These are phyloP conservation scores for Onthophagus taurus DNA, from an alignment of 1,140 invertebrate species.

Conservation along the genomic window DNA sequence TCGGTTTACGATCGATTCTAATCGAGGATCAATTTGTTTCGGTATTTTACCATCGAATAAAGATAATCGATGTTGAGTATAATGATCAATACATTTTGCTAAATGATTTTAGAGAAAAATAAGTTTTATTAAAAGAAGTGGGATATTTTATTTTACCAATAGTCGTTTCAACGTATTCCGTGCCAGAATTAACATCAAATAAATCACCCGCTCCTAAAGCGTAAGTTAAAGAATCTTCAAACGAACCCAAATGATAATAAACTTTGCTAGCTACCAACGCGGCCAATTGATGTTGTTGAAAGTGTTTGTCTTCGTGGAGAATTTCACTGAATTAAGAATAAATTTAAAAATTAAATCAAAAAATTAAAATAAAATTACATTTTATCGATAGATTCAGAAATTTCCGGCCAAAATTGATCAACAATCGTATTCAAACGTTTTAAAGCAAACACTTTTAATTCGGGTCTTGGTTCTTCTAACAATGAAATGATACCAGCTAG, in stretches of 20 bases:
- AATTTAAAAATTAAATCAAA: conserved; percentile 8
- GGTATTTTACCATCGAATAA: conserved; percentile 51
- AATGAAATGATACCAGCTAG: conserved; percentile 89
- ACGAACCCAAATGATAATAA: conserved; percentile 94
- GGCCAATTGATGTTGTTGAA: conserved; percentile 82
- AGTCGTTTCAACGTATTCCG: conserved; percentile 95
- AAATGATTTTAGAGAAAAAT: conserved; percentile 40
- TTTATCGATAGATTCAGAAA: conserved; percentile 94
- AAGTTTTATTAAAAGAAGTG: not conserved
- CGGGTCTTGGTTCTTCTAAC: conserved; percentile 84
- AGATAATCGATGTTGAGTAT: conserved; percentile 76
- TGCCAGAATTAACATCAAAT: conserved; percentile 87
- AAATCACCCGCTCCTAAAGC: conserved; percentile 86
- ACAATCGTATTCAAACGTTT: conserved; percentile 89
- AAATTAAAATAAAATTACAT: conserved; percentile 53
- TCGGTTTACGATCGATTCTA: conserved; percentile 90
- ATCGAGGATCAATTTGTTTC: conserved; percentile 71
- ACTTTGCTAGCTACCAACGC: conserved; percentile 97
- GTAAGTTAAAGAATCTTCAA: conserved; percentile 91
- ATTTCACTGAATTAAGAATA: conserved; percentile 70
- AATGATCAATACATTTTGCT: conserved; percentile 93
- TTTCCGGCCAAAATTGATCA: conserved; percentile 97
- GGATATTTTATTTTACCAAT: conserved; percentile 50
- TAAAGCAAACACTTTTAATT: conserved; percentile 87
- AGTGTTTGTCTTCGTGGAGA: conserved; percentile 84